Conservation (phyloP, 2,888 invertebrate genomes). For the Microctonus aethiopoides region DNA sequence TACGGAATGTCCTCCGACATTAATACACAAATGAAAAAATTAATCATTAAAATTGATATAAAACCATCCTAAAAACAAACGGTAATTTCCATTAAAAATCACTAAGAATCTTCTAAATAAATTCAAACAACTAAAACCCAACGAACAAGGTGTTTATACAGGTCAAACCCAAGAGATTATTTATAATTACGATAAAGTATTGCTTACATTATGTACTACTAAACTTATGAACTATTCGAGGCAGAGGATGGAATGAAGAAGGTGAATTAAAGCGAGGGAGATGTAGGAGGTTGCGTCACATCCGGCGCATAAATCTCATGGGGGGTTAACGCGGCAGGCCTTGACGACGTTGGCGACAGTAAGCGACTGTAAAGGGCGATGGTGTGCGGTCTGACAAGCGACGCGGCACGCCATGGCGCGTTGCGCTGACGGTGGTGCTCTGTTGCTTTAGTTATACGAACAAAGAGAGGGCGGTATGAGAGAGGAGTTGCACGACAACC, state of each 20-base stretch:
- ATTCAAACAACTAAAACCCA: conserved; percentile 6
- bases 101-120: too few species aligned
- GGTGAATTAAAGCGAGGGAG: conserved; percentile 25
- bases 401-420: conserved; percentile 31
- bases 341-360: conserved; percentile 35
- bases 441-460: conserved; percentile 7
- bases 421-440: conserved; percentile 30
- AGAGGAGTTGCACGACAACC: conserved; percentile 48
- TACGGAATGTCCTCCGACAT: too few species aligned
- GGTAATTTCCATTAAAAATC: too few species aligned
- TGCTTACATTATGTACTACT: conserved; percentile 51
- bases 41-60: too few species aligned
- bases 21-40: too few species aligned
- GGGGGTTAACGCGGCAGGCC: conserved; percentile 44
- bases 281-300: conserved; percentile 55
- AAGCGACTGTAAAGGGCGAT: conserved; percentile 31
- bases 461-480: conserved; percentile 1
- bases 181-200: conserved; percentile 37
- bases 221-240: conserved; percentile 60
- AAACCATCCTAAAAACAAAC: too few species aligned
- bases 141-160: conserved; percentile 38
- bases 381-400: conserved; percentile 35
- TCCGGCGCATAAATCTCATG: conserved; percentile 65
- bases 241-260: not conserved
- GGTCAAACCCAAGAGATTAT: conserved; percentile 21